Conservation (phyloP, 2,888 invertebrate species). For the Erebia palarica region DNA sequence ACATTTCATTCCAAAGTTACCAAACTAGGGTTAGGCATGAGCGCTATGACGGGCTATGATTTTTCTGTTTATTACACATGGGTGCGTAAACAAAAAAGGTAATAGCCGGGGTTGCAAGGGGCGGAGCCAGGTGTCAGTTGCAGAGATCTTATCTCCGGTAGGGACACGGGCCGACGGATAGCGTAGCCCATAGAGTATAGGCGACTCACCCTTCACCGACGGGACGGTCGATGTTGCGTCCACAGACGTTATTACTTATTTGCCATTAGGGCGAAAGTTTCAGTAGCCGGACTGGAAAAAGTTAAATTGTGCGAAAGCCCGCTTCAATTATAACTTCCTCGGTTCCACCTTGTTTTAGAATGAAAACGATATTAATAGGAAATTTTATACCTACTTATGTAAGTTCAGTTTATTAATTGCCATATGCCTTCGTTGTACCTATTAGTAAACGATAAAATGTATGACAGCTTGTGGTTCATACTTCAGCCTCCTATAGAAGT, state of each 20-base stretch:
- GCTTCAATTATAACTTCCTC: background rate
- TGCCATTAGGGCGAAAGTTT: slow-evolving; percentile 7
- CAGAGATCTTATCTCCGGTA: slow-evolving; percentile 74
- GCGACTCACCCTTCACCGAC: slow-evolving; percentile 20
- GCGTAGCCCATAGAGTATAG: slow-evolving; percentile 2
- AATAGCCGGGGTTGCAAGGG: slow-evolving; percentile 59
- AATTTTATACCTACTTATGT: too few relatives aligned
- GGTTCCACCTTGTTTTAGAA: background rate
- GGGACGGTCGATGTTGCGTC: slow-evolving; percentile 18
- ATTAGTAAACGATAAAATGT: too few relatives aligned
- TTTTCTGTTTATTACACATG: slow-evolving; percentile 41
- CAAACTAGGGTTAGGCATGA: slow-evolving; percentile 24
- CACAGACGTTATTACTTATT: background rate
- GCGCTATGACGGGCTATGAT: slow-evolving; percentile 29
- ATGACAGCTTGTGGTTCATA: too few relatives aligned
- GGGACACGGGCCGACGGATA: slow-evolving; percentile 39
- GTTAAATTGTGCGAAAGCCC: background rate
- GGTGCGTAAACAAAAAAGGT: slow-evolving; percentile 55
- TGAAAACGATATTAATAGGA: too few relatives aligned
- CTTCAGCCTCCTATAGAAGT: too few relatives aligned
- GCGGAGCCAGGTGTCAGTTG: slow-evolving; percentile 78
- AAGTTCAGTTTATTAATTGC: too few relatives aligned
- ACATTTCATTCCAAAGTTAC: slow-evolving; percentile 33
- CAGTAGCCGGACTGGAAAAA: background rate
- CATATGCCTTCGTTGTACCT: too few relatives aligned